These are phyloP conservation scores for Chrysomallon squamiferum DNA, from an alignment of 1,140 invertebrate species.

Conservation along the genomic window DNA sequence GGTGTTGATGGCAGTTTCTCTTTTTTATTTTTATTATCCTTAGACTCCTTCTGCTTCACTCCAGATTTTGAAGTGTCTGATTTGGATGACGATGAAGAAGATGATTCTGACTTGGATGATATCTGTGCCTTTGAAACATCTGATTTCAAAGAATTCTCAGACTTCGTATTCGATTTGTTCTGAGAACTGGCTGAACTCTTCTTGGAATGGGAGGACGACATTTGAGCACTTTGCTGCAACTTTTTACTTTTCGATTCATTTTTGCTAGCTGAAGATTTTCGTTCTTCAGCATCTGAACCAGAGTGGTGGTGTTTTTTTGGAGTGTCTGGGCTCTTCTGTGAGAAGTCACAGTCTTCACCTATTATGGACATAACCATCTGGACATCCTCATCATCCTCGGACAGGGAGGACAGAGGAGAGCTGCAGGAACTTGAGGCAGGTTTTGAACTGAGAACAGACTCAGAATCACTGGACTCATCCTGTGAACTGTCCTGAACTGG, in stretches of 20 bases:
- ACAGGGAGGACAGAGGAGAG: background rate
- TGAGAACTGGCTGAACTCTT: no score
- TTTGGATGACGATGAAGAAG: background rate
- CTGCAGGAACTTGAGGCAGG: background rate
- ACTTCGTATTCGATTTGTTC: no score
- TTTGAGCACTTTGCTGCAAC: no score
- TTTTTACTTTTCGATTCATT: background rate
- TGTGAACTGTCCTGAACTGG: no score
- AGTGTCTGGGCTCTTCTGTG: background rate
- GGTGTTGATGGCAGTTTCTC: background rate
- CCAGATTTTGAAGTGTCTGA: no score
- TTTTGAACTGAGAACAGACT: background rate
- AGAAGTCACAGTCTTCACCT: no score
- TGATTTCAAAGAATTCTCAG: background rate
- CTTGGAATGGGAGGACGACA: no score
- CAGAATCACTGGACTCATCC: background rate
- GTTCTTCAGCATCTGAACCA: background rate
- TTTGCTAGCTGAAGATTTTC: background rate
- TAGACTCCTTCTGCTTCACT: background rate
- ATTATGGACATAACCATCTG: no score
- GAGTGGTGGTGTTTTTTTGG: background rate
- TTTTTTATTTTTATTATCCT: background rate
- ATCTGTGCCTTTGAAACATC: background rate
- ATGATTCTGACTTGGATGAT: background rate
- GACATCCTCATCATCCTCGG: slow-evolving; percentile 3